Evolutionary conservation across 2,888 invertebrate species (phyloP), one percentile per base, ranked within the genome.

Genomic region (Eulithis testata): DNA sequence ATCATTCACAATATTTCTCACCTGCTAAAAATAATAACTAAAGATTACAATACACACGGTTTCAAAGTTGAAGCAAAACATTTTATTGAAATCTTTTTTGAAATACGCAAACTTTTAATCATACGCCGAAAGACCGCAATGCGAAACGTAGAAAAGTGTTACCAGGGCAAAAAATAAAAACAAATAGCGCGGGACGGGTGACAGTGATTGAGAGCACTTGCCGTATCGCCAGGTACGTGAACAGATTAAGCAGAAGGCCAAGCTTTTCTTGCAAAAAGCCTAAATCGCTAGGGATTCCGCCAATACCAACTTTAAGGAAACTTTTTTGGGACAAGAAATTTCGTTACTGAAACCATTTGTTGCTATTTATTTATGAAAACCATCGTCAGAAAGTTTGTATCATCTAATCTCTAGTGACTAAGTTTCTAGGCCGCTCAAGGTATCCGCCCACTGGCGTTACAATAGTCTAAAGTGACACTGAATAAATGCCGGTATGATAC

Each of bases 71-170:
- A 21, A 21, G 9, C 21, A 3, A 11, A 14, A 11, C 21, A 21
- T 49, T 2, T 21, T 21, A 21, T 21, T 49, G 3, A 21, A 21
- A 52, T 12, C 11, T 4, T 51, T 21, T 31, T 36, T 52, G n/a
- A 37, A 36, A 52, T 36, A 37, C 52, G 37, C n/a, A 36, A 53
- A 14, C 14, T 40, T 14, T 40, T 9, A 7, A 37, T n/a, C 14
- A 49, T 11, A 14, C 7, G 21, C 59, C 56, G 57, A 68, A 67
- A 64, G 40, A 58, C 69, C 69, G 71, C 69, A 69, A 60, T 69
- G 68, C 71, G 69, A 71, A 68, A 67, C 44, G n/a, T 54, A 65
- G 59, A 65, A 67, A 68, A 63, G 65, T 31, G 49, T 63, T 60
- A 40, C 55, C 47, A 63, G 12, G 37, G 27, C 31, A 60, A 60